Base-by-base conservation (phyloP, 2,797 vertebrate genomes). In the Leptodactylus fallax region DNA sequence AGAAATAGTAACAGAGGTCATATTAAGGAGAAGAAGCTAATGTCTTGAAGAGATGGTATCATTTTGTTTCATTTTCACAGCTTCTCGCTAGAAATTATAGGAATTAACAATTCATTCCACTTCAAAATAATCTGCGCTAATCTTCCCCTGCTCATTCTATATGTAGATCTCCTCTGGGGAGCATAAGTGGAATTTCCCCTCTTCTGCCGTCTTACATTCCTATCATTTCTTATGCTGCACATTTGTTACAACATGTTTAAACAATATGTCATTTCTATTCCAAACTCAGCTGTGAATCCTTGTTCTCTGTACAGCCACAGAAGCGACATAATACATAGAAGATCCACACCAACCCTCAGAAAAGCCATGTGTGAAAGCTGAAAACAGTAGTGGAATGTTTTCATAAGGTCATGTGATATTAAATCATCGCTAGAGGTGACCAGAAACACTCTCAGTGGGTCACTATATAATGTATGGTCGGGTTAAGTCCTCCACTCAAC, bases 231-330 rank as follows among this genome's bases (percentile, higher is more conserved):
- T 51, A 83, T 89, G 71, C 85, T 67, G 53, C 61, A 83, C 78
- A 83, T 89, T 86, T 83, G 84, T 89, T 83, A 86, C 61, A 86
- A 81, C 88, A 86, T 89, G 88, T 86, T 86, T 89, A 89, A 89
- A 89, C 88, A 83, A 89, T 86, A 86, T 83, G 80, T 89, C 58
- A 86, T 83, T 83, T 89, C 78, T 89, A 89, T 85, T 67, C 27
- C 80, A 79, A 85, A 79, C 58, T 58, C 63, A 79, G 78, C 61
- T 71, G 60, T 79, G 61, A 53, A 89, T 82, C 3, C 65, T 58
- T 23, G 49, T 55, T 78, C 61, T 36, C 49, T 25, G 47, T 83
- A 45, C 16, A 72, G 65, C 19, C 69, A 63, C 16, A 83, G 49
- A 71, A 56, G 69, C 10, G 36, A 72, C 19, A 47, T n/a, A 11